Base-by-base conservation (phyloP, 2,797 vertebrate species). In the Bovichtus diacanthus region DNA sequence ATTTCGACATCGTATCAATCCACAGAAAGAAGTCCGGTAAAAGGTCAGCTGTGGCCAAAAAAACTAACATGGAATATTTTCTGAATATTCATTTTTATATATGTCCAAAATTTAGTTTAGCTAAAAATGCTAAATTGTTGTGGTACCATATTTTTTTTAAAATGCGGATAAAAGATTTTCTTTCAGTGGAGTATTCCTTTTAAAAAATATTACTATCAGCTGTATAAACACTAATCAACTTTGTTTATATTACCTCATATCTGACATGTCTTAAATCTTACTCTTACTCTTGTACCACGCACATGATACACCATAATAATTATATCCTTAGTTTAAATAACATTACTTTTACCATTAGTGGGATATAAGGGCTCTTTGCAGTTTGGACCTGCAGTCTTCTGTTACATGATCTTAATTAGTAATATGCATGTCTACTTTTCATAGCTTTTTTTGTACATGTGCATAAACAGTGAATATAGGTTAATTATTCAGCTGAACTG, bases 401-500 rank as follows among this genome's bases (percentile, higher is more conserved):
- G 18, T 49, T 56, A 29, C 61, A 53, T 50, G n/a, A 63, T 46
- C n/a, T 66, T 19, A 58, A 43, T 41, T 21, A 29, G 53, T 53
- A 46, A 21, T 9, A 49, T 16, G 39, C 3, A 5, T 9, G 47
- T 74, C 44, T 16, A 60, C 7, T 21, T 60, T 66, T 44, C 34
- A 44, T 25, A 60, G 43, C 16, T 34, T 9, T 21, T 9, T 21
- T 34, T 78, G 3, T 63, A 68, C 58, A 71, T 70, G 16, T 34
- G 49, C 61, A 77, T 75, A 44, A 43, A 61, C n/a, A 59, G 65
- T 41, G 50, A 39, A 13, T 65, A 55, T 41, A 12, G 19, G 50
- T 9, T 64, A 43, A 79, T 78, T 79, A 60, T 84, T 88, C n/a
- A 70, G 54, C 67, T 58, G n/a, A 43, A 65, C 16, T 49, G 59